Base-by-base conservation (phyloP, 2,888 invertebrate species). In the Bedellia somnulentella region DNA sequence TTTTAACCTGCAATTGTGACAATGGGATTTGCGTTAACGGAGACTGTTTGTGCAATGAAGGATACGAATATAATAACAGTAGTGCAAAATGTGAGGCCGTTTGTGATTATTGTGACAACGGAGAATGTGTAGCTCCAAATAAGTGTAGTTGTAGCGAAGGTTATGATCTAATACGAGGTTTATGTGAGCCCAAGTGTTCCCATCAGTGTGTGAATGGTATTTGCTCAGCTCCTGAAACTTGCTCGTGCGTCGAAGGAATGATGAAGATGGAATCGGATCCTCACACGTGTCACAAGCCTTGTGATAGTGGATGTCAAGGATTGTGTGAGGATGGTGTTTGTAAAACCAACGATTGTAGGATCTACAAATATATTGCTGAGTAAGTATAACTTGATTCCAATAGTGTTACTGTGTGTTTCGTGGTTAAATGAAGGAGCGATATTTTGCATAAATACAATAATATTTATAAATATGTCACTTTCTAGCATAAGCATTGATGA, bases 81-180 rank as follows among this genome's bases (percentile, higher is more conserved):
- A 26, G 6, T 9, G 6, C 18, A 17, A 4, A 22, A 14, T 42
- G 42, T 31, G 25, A 33, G 22, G 43, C 43, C 23, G 30, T 23
- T 15, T 38, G 33, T 37, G 39, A 45, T 2, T 16, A 29, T 4
- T 49, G 46, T 32, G 45, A 44, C 3, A 79, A 80, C 37, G 84
- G 83, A 14, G 61, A 64, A 25, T 85, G 85, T 45, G 70, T 76
- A 0, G 78, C 76, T 0, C 82, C 83, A 0, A 80, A 81, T 27
- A 55, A 67, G 2, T 86, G 86, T 47, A 62, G 51, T 15, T 86
- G 86, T 42, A 54, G 63, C 12, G 42, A 54, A 2, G 83, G 83
- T 1, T 83, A 67, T 41, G 46, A 55, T 5, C 59, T 61, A 34
- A 16, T 17, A 5, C 35, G 38, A 4, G 42, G 37, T n/a, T 37